phyloP scores from a whole-genome alignment of 2,888 invertebrate species.

The Lampropteryx suffumata region DNA sequence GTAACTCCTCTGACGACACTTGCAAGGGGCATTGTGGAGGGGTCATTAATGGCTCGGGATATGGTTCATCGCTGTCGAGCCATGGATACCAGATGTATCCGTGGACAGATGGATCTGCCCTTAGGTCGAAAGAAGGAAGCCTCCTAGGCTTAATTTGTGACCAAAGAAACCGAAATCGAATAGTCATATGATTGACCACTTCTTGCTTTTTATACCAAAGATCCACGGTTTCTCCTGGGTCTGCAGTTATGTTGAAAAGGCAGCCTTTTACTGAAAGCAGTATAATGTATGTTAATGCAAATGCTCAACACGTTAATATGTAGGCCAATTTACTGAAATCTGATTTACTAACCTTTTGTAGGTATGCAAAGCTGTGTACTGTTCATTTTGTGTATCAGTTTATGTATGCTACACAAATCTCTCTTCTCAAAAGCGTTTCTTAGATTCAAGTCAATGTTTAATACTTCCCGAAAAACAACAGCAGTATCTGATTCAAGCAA shows the following conservation, averaged over 20 bases:
- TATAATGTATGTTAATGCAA: neutral
- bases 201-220: slow-evolving; percentile 49
- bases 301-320: no score
- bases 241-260: slow-evolving; percentile 50
- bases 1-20: slow-evolving; percentile 44
- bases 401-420: slow-evolving; percentile 19
- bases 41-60: slow-evolving; percentile 29
- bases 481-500: slow-evolving; percentile 45
- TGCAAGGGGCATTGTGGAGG: slow-evolving; percentile 47
- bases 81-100: slow-evolving; percentile 52
- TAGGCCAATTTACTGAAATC: no score
- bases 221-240: slow-evolving; percentile 50
- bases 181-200: slow-evolving; percentile 43
- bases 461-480: slow-evolving; percentile 45
- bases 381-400: neutral
- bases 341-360: slow-evolving; percentile 45
- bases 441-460: slow-evolving; percentile 41
- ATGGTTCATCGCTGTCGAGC: slow-evolving; percentile 44
- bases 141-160: slow-evolving; percentile 43
- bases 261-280: slow-evolving; percentile 53
- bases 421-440: slow-evolving; percentile 40
- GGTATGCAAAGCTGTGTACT: slow-evolving; percentile 45
- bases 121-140: slow-evolving; percentile 37
- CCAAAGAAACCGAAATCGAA: slow-evolving; percentile 49
- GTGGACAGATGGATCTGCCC: slow-evolving; percentile 45